Evolutionary conservation across 1,140 invertebrate genomes (phyloP).

Genomic region (Neuroterus valhalla): DNA sequence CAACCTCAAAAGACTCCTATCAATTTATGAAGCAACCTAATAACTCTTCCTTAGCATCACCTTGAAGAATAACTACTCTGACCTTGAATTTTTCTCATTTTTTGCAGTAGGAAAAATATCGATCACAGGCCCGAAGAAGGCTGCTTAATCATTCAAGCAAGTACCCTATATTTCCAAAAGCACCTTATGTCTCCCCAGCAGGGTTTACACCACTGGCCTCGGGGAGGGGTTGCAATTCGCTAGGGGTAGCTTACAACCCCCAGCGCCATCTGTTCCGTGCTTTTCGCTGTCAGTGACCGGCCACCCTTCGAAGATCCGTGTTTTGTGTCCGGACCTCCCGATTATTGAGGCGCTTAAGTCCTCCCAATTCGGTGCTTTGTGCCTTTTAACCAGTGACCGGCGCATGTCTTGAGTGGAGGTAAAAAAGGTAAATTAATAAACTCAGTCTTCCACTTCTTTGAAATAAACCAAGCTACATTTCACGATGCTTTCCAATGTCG

Average conservation of each 20-base stretch:
- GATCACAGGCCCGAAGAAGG: no score
- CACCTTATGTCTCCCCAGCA: no score
- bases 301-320: constrained; percentile 59
- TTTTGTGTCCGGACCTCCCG: constrained; percentile 52
- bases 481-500: constrained; percentile 49
- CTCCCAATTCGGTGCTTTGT: constrained; percentile 46
- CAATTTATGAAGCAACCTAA: no score
- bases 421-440: constrained; percentile 55
- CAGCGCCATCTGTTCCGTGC: constrained; percentile 62
- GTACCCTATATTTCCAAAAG: no score
- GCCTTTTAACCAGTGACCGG: constrained; percentile 56
- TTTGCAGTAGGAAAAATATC: no score
- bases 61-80: no score
- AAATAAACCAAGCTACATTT: constrained; percentile 36
- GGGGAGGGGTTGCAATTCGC: constrained; percentile 38
- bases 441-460: constrained; percentile 31
- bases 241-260: constrained; percentile 52
- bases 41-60: no score
- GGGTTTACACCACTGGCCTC: no score
- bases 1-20: no score
- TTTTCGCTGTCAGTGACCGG: constrained; percentile 52
- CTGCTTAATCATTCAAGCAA: no score
- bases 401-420: constrained; percentile 54
- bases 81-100: no score
- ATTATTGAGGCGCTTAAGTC: constrained; percentile 56